These are phyloP conservation scores for Zaprionus davidi DNA, from an alignment of 1,140 invertebrate genomes.

Conservation along the genomic window DNA sequence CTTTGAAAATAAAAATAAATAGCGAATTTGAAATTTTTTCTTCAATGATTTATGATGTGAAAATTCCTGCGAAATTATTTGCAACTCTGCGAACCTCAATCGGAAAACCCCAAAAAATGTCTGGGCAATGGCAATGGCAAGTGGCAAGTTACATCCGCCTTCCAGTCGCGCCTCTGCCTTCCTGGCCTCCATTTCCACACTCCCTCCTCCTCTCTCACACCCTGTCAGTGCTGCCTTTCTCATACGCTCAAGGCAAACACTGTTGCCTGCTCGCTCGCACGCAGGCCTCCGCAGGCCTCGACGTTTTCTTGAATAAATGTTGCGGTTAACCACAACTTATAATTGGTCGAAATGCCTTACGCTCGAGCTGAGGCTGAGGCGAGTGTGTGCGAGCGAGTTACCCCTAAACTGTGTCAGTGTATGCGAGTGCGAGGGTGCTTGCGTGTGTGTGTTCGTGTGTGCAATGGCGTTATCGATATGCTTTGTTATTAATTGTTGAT, in stretches of 20 bases:
- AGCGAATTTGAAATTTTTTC: background rate
- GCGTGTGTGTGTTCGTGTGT: slow-evolving; percentile 25
- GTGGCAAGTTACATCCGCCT: background rate
- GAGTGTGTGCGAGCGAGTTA: slow-evolving; percentile 30
- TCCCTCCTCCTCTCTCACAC: slow-evolving; percentile 1
- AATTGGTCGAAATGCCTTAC: slow-evolving; percentile 84
- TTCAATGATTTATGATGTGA: background rate
- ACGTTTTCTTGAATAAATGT: slow-evolving; percentile 84
- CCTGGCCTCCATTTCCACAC: background rate
- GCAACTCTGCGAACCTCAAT: background rate
- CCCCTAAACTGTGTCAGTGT: slow-evolving; percentile 30
- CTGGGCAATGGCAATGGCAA: background rate
- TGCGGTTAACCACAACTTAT: slow-evolving; percentile 85
- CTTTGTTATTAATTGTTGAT: background rate
- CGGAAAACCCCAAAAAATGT: slow-evolving; percentile 1
- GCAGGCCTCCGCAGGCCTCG: slow-evolving; percentile 2
- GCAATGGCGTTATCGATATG: slow-evolving; percentile 20
- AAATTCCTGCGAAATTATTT: slow-evolving; percentile 3
- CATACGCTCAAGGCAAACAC: slow-evolving; percentile 21
- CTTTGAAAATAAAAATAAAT: background rate
- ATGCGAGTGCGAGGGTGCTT: slow-evolving; percentile 16
- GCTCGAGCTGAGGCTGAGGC: slow-evolving; percentile 49
- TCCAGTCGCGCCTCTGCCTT: slow-evolving; percentile 10
- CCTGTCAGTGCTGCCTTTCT: background rate
- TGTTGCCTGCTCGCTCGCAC: slow-evolving; percentile 57